Conservation (phyloP, 1,140 invertebrate genomes). For the Drosophila ficusphila region DNA sequence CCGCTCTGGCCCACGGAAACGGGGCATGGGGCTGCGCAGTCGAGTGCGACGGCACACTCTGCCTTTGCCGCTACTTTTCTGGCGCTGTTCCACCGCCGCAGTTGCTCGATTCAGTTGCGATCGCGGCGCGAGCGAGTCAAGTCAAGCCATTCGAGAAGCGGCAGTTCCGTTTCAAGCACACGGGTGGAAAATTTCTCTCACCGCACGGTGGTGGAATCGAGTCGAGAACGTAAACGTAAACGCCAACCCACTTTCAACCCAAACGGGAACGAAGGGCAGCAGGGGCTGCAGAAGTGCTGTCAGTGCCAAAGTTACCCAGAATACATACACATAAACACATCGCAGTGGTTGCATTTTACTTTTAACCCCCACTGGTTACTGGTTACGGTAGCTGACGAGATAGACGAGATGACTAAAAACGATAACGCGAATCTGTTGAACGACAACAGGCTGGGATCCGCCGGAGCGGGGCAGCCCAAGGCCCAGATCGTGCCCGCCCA, state of each 20-base stretch:
- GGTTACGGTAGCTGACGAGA: no score
- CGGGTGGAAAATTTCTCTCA: constrained; percentile 76
- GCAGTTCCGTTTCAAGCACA: constrained; percentile 25
- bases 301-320: constrained; percentile 27
- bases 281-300: constrained; percentile 21
- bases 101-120: constrained; percentile 66
- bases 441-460: constrained; percentile 81
- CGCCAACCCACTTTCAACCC: constrained; percentile 19
- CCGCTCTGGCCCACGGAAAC: constrained; percentile 6
- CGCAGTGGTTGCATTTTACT: constrained; percentile 45
- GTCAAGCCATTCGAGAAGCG: constrained; percentile 34
- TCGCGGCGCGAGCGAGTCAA: constrained; percentile 70
- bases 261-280: constrained; percentile 15
- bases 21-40: constrained; percentile 8
- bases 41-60: constrained; percentile 14
- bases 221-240: constrained; percentile 18
- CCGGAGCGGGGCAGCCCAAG: constrained; percentile 54
- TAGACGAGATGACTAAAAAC: constrained; percentile 78
- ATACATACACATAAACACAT: constrained; percentile 7
- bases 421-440: constrained; percentile 85
- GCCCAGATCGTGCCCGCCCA: constrained; percentile 86
- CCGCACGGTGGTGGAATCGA: constrained; percentile 59
- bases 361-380: constrained; percentile 4
- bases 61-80: constrained; percentile 37
- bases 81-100: constrained; percentile 63